A percentile compares a stretch with the other conserved stretches of the same genome.
phyloP scores from a whole-genome alignment of 2,888 invertebrate genomes.

The Nymphalis urticae region DNA sequence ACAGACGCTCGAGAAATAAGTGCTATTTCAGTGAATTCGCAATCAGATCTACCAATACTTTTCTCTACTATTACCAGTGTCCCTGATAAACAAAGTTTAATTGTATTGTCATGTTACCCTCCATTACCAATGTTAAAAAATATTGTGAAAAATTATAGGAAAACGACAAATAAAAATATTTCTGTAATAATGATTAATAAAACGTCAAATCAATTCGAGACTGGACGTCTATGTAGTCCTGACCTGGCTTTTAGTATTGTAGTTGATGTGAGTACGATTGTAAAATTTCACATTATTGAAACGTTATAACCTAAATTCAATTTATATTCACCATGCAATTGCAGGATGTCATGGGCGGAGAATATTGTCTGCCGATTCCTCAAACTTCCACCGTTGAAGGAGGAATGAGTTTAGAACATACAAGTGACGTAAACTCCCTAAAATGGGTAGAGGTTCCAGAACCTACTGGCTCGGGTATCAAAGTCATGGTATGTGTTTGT shows the following conservation, averaged over 20 bases:
- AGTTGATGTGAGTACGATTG: conserved; percentile 38
- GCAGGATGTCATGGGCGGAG: conserved; percentile 50
- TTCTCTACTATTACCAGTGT: conserved; percentile 41
- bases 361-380: conserved; percentile 45
- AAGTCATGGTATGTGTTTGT: conserved; percentile 49
- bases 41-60: conserved; percentile 45
- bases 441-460: conserved; percentile 49
- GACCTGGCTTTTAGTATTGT: conserved; percentile 11
- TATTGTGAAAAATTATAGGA: conserved; percentile 49
- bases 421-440: conserved; percentile 47
- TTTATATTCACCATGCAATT: conserved; percentile 24
- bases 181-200: conserved; percentile 52
- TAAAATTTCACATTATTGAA: conserved; percentile 34
- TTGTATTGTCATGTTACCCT: conserved; percentile 49
- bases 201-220: conserved; percentile 13
- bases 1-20: conserved; percentile 39
- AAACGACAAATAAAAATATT: conserved; percentile 43
- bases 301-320: conserved; percentile 25
- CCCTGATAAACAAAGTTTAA: conserved; percentile 44
- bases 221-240: neutral
- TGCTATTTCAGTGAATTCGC: conserved; percentile 44
- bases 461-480: conserved; percentile 40
- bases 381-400: conserved; percentile 25
- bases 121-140: conserved; percentile 46
- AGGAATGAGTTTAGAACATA: conserved; percentile 40